These are phyloP conservation scores for Vanessa cardui DNA, from an alignment of 2,888 invertebrate genomes.

Conservation along the genomic window DNA sequence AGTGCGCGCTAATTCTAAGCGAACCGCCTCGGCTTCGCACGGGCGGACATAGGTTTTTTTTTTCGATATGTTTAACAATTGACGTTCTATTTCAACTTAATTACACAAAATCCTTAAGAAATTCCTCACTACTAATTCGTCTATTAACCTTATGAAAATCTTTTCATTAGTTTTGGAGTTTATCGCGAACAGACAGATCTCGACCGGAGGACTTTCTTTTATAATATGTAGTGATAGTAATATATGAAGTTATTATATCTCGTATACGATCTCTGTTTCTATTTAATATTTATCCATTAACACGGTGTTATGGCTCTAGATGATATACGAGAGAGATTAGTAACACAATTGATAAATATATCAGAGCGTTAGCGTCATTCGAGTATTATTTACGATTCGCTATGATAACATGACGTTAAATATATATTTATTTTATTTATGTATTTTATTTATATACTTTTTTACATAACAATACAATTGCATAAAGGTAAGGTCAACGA, in stretches of 20 bases:
- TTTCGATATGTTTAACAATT: too few relatives aligned
- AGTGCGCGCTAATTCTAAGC: too few relatives aligned
- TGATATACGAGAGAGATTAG: slow-evolving; percentile 10
- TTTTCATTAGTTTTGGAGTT: too few relatives aligned
- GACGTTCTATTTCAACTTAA: too few relatives aligned
- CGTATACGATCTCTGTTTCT: background rate
- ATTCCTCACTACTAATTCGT: too few relatives aligned
- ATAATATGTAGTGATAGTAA: too few relatives aligned
- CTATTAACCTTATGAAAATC: too few relatives aligned
- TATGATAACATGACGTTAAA: background rate
- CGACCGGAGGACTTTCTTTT: too few relatives aligned
- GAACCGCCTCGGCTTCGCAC: too few relatives aligned
- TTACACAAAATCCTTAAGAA: too few relatives aligned
- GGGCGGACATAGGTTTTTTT: too few relatives aligned
- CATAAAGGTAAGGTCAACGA: background rate
- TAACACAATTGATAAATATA: slow-evolving; percentile 25
- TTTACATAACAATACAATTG: background rate
- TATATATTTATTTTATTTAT: background rate
- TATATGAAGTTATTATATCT: background rate
- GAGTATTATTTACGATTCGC: background rate
- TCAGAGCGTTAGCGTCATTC: slow-evolving; percentile 9
- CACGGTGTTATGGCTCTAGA: background rate
- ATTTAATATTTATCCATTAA: slow-evolving; percentile 7
- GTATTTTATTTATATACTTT: background rate
- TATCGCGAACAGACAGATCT: too few relatives aligned